Conservation (phyloP, 2,797 vertebrate species). For the Okamejei kenojei region DNA sequence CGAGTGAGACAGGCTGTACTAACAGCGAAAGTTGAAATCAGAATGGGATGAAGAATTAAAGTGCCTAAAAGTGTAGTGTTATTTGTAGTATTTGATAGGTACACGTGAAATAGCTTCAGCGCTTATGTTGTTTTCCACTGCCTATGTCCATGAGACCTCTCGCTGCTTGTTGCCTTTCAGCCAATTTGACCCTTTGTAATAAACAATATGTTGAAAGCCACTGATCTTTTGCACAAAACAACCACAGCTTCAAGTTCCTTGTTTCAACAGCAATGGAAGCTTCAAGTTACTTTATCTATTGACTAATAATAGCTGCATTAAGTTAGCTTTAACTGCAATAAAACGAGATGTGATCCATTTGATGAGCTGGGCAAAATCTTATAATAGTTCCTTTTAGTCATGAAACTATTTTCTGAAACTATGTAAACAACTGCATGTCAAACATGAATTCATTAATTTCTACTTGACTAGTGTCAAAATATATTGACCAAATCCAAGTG, state of each 20-base stretch:
- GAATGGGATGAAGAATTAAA: too few species aligned
- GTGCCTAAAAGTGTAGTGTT: not conserved
- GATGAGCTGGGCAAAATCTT: not conserved
- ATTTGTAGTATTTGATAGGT: not conserved
- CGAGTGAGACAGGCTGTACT: too few species aligned
- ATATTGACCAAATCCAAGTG: not conserved
- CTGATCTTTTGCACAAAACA: not conserved
- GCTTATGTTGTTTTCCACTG: not conserved
- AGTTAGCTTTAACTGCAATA: not conserved
- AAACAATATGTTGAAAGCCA: not conserved
- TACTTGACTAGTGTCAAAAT: not conserved
- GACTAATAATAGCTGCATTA: not conserved
- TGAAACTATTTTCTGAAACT: not conserved
- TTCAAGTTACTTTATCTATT: not conserved
- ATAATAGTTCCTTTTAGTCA: not conserved
- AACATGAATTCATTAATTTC: not conserved
- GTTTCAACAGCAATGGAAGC: not conserved
- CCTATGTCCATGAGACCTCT: not conserved
- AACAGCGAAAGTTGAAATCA: too few species aligned
- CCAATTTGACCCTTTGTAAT: not conserved
- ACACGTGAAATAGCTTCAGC: not conserved
- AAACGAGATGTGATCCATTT: not conserved
- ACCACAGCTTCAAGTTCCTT: too few species aligned
- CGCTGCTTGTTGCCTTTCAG: not conserved
- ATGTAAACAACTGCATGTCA: not conserved